phyloP scores from a whole-genome alignment of 2,888 invertebrate genomes.

The Eristalinus sepulchralis region DNA sequence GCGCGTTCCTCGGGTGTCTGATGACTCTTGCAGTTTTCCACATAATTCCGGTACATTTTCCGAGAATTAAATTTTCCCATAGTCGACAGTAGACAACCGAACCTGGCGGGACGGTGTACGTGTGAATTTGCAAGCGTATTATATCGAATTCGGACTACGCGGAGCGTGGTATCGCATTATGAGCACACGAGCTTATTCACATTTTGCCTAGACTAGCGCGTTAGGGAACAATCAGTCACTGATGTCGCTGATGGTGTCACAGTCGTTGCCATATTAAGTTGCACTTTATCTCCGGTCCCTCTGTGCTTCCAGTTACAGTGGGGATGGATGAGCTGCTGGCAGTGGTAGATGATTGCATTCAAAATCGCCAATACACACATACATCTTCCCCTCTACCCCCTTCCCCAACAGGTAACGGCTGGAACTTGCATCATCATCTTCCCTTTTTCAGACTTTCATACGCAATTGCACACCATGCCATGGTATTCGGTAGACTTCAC shows the following conservation, averaged over 20 bases:
- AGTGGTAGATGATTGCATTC: not conserved
- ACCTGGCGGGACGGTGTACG: constrained; percentile 21
- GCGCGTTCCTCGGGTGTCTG: constrained; percentile 69
- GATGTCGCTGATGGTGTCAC: constrained; percentile 42
- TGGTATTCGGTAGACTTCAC: constrained; percentile 15
- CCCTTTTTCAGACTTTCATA: not conserved
- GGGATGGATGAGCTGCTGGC: not conserved
- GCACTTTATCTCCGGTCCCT: constrained; percentile 32
- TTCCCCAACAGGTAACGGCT: constrained; percentile 19
- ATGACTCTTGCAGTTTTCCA: constrained; percentile 69
- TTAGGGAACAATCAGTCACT: constrained; percentile 53
- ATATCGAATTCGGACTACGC: constrained; percentile 51
- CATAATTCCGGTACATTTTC: constrained; percentile 73
- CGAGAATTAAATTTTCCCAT: constrained; percentile 74
- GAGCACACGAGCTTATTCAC: constrained; percentile 20
- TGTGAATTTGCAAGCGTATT: constrained; percentile 29
- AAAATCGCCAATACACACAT: not conserved
- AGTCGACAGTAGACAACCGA: constrained; percentile 45
- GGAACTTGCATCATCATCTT: constrained; percentile 6
- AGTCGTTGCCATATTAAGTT: constrained; percentile 58
- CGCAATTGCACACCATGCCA: not conserved
- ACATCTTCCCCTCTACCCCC: not conserved
- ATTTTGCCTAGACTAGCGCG: constrained; percentile 60
- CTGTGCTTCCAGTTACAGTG: not conserved
- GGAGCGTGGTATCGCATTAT: constrained; percentile 8